A percentile compares a stretch with the other conserved stretches of the same genome.
Conservation (phyloP, 2,113 vertebrate species). For the Narcine bancroftii region DNA sequence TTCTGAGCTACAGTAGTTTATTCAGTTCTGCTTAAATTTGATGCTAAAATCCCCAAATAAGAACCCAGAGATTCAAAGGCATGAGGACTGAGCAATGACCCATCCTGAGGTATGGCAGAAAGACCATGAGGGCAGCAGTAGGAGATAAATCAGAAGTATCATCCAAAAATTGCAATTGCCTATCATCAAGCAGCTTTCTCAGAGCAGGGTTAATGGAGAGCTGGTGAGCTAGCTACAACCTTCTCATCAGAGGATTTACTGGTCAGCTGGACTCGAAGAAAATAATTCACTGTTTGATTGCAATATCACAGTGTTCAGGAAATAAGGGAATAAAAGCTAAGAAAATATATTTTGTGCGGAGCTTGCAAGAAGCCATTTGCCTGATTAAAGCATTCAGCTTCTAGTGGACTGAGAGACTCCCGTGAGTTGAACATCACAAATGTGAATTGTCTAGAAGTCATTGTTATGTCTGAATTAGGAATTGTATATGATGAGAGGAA, state of each 20-base stretch:
- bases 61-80: not conserved
- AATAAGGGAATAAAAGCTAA: not conserved
- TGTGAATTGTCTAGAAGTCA: not conserved
- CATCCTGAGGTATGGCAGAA: not conserved
- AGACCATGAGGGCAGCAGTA: not conserved
- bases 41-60: not conserved
- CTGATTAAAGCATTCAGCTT: not conserved
- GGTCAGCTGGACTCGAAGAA: not conserved
- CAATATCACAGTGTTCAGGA: not conserved
- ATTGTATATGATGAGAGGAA: constrained; percentile 21
- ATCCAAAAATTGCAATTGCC: not conserved
- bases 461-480: constrained; percentile 31
- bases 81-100: not conserved
- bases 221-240: no score
- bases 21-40: not conserved
- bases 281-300: not conserved
- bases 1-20: not conserved
- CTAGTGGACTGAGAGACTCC: not conserved
- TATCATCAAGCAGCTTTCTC: not conserved
- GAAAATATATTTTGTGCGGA: not conserved
- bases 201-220: not conserved
- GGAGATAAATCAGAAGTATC: not conserved
- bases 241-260: not conserved
- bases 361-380: not conserved
- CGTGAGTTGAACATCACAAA: constrained; percentile 1